Base-by-base conservation (phyloP, 2,113 vertebrate genomes). In the Muntiacus muntjak region DNA sequence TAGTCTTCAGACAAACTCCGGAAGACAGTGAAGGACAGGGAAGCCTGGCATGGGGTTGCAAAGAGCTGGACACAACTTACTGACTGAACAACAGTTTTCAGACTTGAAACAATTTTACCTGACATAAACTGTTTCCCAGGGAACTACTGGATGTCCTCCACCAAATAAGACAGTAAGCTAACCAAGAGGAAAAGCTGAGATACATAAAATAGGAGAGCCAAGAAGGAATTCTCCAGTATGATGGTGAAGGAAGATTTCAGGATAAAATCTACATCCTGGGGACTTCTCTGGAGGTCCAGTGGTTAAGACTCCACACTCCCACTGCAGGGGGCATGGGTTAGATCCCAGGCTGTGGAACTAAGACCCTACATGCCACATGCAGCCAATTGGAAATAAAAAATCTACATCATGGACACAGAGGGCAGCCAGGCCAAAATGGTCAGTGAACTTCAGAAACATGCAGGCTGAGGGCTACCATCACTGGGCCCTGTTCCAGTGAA, bases 131-230 rank as follows among this genome's bases (percentile, higher is more conserved):
- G 1, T 93, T 95, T 94, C 88, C 86, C 28, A 33, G 57, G 15
- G 60, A 93, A 86, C 60, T 92, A 92, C 21, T 92, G 11, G 57
- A 78, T 78, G 21, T 86, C 26, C 43, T 81, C 84, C 30, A 89
- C 84, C 45, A 94, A 97, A 91, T 79, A 40, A 95, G 74, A 82
- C 8, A 87, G 67, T 97, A 71, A 85, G n/a, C 19, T 14, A 95
- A 94, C 43, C 67, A 96, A 94, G 16, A 84, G 15, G 33, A 58
- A 92, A 84, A 89, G 28, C 11, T 57, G 19, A 67, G 78, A 91
- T 30, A 94, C 50, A 91, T 89, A 93, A 97, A 91, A 83, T 2
- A 93, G 76, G 43, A 93, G 11, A 60, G 82, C 23, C 54, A 90
- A 92, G 25, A 76, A 86, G 7, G 74, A 60, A 40, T 26, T 79